These are phyloP conservation scores for Turritopsis dohrnii DNA, from an alignment of 30 jellyfish, hydroid and myxozoan genomes.

Conservation along the genomic window DNA sequence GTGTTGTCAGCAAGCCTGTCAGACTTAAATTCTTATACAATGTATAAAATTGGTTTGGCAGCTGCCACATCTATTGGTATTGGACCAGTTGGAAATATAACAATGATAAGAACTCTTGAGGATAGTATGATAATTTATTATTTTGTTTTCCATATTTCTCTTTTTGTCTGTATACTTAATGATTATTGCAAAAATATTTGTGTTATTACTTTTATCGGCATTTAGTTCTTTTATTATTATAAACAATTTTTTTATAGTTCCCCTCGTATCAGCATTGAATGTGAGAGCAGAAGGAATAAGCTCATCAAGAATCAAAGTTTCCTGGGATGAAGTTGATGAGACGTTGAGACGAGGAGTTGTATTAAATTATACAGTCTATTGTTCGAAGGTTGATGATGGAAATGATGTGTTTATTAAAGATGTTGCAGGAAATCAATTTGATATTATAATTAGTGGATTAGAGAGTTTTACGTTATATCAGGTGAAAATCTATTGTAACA, in stretches of 20 bases:
- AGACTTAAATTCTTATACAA: not conserved
- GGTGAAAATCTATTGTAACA: not conserved
- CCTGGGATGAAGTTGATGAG: not conserved
- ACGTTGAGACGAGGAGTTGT: not conserved
- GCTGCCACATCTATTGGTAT: not conserved
- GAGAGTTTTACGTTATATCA: not conserved
- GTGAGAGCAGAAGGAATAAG: not conserved
- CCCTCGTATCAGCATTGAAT: not conserved
- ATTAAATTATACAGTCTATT: not conserved
- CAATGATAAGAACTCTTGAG: not conserved
- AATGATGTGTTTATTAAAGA: not conserved
- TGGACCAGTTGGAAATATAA: not conserved
- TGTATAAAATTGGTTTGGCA: not conserved
- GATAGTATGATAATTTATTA: not conserved
- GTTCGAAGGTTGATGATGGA: not conserved
- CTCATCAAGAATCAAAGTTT: not conserved
- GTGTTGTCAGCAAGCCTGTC: not conserved
- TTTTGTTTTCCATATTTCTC: too few species aligned
- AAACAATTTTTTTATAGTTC: not conserved
- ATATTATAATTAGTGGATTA: not conserved
- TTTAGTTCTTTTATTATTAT: not conserved
- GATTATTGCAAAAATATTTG: too few species aligned
- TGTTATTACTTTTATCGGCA: too few species aligned
- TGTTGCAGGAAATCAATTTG: not conserved
- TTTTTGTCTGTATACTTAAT: too few species aligned